Evolutionary conservation across 1,140 invertebrate genomes (phyloP).

Genomic region (Zaprionus ornatus): DNA sequence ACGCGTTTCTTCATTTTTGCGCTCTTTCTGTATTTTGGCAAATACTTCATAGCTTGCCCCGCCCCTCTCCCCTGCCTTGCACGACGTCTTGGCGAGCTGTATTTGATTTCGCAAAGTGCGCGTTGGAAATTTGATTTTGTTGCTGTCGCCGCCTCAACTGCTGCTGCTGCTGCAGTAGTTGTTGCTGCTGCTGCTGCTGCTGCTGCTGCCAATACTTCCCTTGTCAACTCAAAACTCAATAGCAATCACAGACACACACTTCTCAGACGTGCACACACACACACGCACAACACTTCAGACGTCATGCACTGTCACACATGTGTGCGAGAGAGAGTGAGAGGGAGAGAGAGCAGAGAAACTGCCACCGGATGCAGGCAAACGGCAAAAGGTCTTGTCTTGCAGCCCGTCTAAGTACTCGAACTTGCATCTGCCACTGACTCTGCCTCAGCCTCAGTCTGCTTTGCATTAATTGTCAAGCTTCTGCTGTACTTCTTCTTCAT

Average conservation of each 20-base stretch:
- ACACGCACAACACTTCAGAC: conserved; percentile 41
- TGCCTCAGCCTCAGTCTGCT: not conserved
- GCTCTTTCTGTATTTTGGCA: conserved; percentile 66
- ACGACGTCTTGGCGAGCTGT: conserved; percentile 36
- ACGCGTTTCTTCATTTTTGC: not conserved
- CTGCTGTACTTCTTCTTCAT: not conserved
- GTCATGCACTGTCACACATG: conserved; percentile 43
- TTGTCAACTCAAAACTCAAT: conserved; percentile 60
- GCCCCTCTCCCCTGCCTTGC: not conserved
- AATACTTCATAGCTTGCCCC: conserved; percentile 66
- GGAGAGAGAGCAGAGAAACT: not conserved
- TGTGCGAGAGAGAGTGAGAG: not conserved
- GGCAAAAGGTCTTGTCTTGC: conserved; percentile 31
- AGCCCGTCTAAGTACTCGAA: conserved; percentile 31
- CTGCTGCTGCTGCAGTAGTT: conserved; percentile 22
- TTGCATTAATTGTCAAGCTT: conserved; percentile 42
- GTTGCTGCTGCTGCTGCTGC: conserved; percentile 24
- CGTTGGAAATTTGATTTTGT: conserved; percentile 74
- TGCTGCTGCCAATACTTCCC: conserved; percentile 45
- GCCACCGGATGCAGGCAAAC: conserved; percentile 45
- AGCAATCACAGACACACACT: conserved; percentile 56
- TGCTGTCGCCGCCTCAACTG: conserved; percentile 25
- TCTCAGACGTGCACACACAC: conserved; percentile 37
- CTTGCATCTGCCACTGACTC: not conserved
- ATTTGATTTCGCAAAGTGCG: conserved; percentile 78